phyloP scores from a whole-genome alignment of 1,140 invertebrate genomes.

The Heliconius melpomene region DNA sequence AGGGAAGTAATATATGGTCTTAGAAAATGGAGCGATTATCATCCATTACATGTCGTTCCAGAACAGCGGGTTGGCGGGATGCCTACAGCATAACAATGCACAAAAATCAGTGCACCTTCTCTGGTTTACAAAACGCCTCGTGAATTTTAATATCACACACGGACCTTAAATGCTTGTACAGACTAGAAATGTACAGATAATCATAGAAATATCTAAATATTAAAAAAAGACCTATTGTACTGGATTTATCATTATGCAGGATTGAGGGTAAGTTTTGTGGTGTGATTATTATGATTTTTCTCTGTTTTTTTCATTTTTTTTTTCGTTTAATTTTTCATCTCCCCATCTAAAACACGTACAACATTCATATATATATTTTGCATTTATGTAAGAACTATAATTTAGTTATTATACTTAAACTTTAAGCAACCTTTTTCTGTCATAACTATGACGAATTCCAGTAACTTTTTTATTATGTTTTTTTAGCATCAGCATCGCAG shows the following conservation, averaged over 20 bases:
- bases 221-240: neutral
- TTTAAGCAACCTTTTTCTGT: too few species aligned
- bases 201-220: slow-evolving; percentile 13
- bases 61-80: slow-evolving; percentile 41
- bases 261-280: neutral
- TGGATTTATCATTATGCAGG: neutral
- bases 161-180: slow-evolving; percentile 21
- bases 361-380: too few species aligned
- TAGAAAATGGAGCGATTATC: slow-evolving; percentile 34
- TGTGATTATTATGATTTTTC: too few species aligned
- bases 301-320: neutral
- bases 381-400: too few species aligned
- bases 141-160: slow-evolving; percentile 55
- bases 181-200: slow-evolving; percentile 18
- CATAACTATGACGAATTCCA: too few species aligned
- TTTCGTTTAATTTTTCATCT: neutral
- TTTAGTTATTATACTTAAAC: too few species aligned
- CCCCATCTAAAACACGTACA: neutral
- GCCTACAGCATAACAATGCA: slow-evolving; percentile 56
- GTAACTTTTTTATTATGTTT: too few species aligned
- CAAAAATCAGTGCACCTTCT: slow-evolving; percentile 58
- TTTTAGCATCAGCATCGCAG: too few species aligned
- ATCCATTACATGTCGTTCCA: slow-evolving; percentile 38
- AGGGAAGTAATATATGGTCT: neutral
- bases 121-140: slow-evolving; percentile 41